Percentiles rank a stretch among this genome's conserved stretches.
These are phyloP conservation scores for Zingel zingel DNA, from an alignment of 2,113 vertebrate species.

Conservation along the genomic window DNA sequence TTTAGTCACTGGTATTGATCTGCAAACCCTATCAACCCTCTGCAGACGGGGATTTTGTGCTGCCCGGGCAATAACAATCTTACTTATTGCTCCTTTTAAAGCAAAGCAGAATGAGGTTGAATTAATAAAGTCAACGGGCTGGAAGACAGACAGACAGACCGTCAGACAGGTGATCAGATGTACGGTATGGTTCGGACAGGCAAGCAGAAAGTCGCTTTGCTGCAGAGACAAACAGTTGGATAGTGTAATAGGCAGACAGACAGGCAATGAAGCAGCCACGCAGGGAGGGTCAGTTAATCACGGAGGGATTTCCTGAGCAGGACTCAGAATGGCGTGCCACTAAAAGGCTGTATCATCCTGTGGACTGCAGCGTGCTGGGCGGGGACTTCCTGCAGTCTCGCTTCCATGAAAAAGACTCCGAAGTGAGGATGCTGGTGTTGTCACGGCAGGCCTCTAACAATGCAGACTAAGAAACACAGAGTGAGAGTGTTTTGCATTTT, in stretches of 20 bases:
- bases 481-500: background rate
- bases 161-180: slow-evolving; percentile 25
- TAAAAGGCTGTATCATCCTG: slow-evolving; percentile 9
- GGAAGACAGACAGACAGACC: background rate
- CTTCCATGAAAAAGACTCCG: background rate
- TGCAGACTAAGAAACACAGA: background rate
- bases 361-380: slow-evolving; percentile 30
- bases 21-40: slow-evolving; percentile 31
- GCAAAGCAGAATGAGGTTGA: background rate
- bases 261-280: slow-evolving; percentile 6
- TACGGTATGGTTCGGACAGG: background rate
- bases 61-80: background rate
- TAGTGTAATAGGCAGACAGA: slow-evolving; percentile 2
- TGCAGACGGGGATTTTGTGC: slow-evolving; percentile 21
- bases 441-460: background rate
- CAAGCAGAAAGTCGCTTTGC: slow-evolving; percentile 6
- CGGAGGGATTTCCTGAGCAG: slow-evolving; percentile 59
- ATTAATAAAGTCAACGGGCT: slow-evolving; percentile 1
- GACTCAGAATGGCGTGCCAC: slow-evolving; percentile 12
- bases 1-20: slow-evolving; percentile 53
- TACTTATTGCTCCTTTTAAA: slow-evolving; percentile 30
- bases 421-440: slow-evolving; percentile 21
- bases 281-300: slow-evolving; percentile 55
- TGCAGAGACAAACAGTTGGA: slow-evolving; percentile 19
- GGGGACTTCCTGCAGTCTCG: slow-evolving; percentile 49